phyloP scores from a whole-genome alignment of 2,113 vertebrate species.

The human region DNA sequence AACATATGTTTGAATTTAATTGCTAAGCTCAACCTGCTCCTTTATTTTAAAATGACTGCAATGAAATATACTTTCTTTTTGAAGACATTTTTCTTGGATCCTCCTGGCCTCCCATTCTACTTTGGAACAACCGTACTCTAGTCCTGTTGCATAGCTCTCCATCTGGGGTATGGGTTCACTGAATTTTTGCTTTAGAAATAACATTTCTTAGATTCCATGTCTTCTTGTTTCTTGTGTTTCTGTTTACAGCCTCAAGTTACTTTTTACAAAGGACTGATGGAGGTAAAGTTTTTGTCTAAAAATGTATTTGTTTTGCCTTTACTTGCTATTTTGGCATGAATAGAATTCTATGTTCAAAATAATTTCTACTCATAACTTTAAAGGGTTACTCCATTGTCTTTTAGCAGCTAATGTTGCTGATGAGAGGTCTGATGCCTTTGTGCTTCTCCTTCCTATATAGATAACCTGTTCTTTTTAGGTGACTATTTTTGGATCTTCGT shows the following conservation, averaged over 20 bases:
- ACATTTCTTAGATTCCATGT: not conserved
- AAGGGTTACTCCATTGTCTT: not conserved
- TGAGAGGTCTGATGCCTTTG: not conserved
- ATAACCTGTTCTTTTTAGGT: not conserved
- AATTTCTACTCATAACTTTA: not conserved
- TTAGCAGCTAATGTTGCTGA: not conserved
- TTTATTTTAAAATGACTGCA: constrained; percentile 43
- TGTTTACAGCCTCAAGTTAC: not conserved
- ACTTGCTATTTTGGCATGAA: not conserved
- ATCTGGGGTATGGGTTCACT: not conserved
- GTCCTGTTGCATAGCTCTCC: not conserved
- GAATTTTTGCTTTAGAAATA: not conserved
- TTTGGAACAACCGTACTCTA: not conserved
- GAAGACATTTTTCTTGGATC: not conserved
- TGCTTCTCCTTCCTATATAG: not conserved
- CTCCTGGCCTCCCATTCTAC: not conserved
- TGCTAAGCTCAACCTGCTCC: not conserved
- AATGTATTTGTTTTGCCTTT: not conserved
- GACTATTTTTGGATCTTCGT: not conserved
- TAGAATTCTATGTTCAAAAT: not conserved
- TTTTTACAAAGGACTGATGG: not conserved
- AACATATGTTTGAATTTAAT: constrained; percentile 45
- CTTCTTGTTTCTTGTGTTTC: not conserved
- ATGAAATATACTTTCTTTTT: not conserved
- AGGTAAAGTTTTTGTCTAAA: not conserved